Evolutionary conservation across 2,888 invertebrate species (phyloP), one percentile per base, ranked within the genome.

Genomic region (Yponomeuta plumbellus): DNA sequence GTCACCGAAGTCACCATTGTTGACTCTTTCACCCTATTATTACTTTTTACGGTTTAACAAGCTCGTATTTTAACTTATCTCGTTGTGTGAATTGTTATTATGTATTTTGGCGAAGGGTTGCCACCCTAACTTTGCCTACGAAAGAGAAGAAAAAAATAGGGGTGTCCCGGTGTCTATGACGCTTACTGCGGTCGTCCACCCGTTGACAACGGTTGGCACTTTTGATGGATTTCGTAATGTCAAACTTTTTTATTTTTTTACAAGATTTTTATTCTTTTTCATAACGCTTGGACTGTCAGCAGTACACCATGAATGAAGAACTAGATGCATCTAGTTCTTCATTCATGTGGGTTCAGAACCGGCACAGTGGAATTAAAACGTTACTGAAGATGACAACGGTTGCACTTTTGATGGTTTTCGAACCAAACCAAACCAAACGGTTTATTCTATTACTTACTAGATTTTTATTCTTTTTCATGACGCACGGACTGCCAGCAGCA

Each of bases 11-110:
- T 80, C 78, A 80, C 84, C 80, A 82, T 86, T 91, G 91, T 91
- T 90, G 91, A 90, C 89, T 90, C 83, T 84, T 76, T 73, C 75
- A 78, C 85, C 87, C 88, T 77, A 87, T 86, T 89, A 89, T 88
- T 87, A 86, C 88, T 86, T 88, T 90, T 91, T 88, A 90, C 90
- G 89, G 86, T 88, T 89, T 90, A 90, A 90, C 90, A 88, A 88
- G 85, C 88, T 86, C 85, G 87, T 86, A 86, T 86, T 88, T 84
- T 88, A 85, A 86, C 83, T 89, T 90, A 89, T 89, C 89, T 86
- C 82, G 80, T 88, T 85, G 82, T 81, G 80, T 84, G 86, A 85
- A 87, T 86, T 86, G 87, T 86, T 85, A 86, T 86, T 84, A 80
- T 80, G 78, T 76, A 76, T 80, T 80, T 83, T 77, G 77, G 75